Evolutionary conservation across 2,797 vertebrate genomes (phyloP).

Genomic region (Peromyscus nudipes): DNA sequence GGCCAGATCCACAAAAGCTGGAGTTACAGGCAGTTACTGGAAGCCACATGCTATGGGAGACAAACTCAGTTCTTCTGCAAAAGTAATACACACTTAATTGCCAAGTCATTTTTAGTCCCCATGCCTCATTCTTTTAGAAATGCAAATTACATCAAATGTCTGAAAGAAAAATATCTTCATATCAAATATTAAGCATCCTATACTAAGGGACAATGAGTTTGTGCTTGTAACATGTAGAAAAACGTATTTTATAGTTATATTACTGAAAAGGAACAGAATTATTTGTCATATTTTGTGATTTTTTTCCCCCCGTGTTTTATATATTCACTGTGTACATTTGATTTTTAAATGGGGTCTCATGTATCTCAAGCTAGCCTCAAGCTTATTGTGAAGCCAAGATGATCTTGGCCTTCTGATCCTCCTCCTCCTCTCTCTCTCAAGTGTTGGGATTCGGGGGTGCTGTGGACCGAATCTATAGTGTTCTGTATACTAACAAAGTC

Average conservation of each 20-base stretch:
- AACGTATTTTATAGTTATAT: neutral
- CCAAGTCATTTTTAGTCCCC: too few species aligned
- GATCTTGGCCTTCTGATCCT: neutral
- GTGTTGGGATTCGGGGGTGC: neutral
- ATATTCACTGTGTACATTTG: conserved; percentile 4
- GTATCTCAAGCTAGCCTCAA: neutral
- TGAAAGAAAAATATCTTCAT: neutral
- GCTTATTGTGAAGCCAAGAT: neutral
- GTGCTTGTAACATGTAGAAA: neutral
- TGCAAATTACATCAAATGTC: neutral
- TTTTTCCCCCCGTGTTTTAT: neutral
- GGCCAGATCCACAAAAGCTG: neutral
- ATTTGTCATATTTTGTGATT: neutral
- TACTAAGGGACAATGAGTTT: neutral
- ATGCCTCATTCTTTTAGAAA: neutral
- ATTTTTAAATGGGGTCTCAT: neutral
- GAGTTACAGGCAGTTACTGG: neutral
- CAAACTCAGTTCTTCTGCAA: neutral
- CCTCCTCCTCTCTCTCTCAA: neutral
- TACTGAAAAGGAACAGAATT: neutral
- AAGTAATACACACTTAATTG: neutral
- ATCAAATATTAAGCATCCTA: neutral
- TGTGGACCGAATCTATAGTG: too few species aligned
- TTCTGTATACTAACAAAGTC: neutral
- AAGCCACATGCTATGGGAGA: neutral